Percentiles rank a stretch among this genome's conserved stretches.
Evolutionary conservation across 2,113 vertebrate species (phyloP).

Genomic region (Balaeniceps rex): DNA sequence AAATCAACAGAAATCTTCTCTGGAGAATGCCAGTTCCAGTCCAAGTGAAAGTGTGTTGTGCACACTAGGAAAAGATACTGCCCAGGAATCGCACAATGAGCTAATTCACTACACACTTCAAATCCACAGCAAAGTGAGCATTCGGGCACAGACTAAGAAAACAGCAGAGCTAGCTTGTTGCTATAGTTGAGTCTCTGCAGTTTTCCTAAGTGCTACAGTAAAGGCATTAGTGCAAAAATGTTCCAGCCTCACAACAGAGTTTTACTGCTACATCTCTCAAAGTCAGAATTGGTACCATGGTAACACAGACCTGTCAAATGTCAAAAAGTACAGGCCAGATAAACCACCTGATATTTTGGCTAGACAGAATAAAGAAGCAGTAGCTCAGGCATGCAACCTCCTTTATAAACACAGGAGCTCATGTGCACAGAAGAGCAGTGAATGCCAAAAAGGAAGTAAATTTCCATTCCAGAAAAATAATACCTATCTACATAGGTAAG

Average conservation of each 20-base stretch:
- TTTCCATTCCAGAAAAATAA: neutral
- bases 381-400: neutral
- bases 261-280: neutral
- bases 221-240: neutral
- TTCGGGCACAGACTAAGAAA: neutral
- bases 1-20: neutral
- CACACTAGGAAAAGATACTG: neutral
- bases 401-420: neutral
- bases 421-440: neutral
- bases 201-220: neutral
- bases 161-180: neutral
- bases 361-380: neutral
- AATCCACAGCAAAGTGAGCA: neutral
- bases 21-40: neutral
- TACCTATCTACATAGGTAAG: neutral
- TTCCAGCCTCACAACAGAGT: neutral
- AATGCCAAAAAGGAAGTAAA: neutral
- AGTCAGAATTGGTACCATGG: neutral
- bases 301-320: conserved; percentile 16
- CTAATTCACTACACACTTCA: neutral
- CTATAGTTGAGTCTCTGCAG: neutral
- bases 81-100: neutral
- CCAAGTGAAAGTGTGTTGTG: neutral
- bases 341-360: neutral
- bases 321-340: neutral